Conservation (phyloP, 1,140 invertebrate genomes). For the Pseudomyrmex flavicornis region DNA sequence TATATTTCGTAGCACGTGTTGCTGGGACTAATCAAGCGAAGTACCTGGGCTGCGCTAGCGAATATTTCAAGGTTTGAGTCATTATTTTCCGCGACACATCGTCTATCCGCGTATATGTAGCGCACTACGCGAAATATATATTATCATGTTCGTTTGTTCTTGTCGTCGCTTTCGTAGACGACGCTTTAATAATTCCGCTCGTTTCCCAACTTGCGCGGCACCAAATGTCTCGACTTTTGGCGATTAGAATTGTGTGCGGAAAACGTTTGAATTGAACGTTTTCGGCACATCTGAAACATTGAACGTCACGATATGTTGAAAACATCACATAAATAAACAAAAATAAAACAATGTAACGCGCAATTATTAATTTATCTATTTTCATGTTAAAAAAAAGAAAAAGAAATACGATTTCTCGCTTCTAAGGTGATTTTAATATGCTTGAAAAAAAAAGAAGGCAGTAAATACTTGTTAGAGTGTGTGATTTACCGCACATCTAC, state of each 20-base stretch:
- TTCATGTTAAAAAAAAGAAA: too few species aligned
- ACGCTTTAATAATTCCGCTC: constrained; percentile 73
- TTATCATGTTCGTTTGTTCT: constrained; percentile 75
- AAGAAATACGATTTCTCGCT: too few species aligned
- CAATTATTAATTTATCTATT: too few species aligned
- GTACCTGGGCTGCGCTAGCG: constrained; percentile 73
- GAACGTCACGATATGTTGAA: not conserved
- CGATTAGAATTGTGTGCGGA: constrained; percentile 61
- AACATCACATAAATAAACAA: constrained; percentile 11
- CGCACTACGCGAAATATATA: constrained; percentile 70
- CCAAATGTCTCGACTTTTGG: constrained; percentile 55
- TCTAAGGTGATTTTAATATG: too few species aligned
- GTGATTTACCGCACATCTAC: not conserved
- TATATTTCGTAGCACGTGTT: constrained; percentile 70
- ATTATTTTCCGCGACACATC: constrained; percentile 71
- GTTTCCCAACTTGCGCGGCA: not conserved
- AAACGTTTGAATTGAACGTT: constrained; percentile 70
- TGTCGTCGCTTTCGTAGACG: constrained; percentile 65
- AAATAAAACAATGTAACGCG: too few species aligned
- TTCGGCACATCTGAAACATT: constrained; percentile 58
- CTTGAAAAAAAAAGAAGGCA: too few species aligned
- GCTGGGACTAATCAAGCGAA: constrained; percentile 78
- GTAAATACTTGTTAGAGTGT: too few species aligned
- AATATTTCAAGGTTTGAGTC: constrained; percentile 77
- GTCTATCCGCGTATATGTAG: constrained; percentile 55